Evolutionary conservation across 2,888 invertebrate species (phyloP).

Genomic region (Agrochola circellaris): DNA sequence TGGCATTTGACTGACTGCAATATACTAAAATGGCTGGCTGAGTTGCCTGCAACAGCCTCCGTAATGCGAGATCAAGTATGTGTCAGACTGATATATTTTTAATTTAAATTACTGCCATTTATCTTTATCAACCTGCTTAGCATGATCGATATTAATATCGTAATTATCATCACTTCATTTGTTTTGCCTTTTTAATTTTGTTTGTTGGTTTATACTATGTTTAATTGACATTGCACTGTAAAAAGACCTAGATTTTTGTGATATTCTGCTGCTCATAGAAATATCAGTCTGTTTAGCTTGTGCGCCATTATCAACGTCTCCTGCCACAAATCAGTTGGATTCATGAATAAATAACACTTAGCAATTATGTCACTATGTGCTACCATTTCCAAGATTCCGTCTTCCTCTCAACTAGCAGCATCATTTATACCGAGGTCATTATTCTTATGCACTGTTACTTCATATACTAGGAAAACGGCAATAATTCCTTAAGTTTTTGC

Average conservation of each 20-base stretch:
- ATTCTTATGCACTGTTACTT: conserved; percentile 53
- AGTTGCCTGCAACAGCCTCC: background rate
- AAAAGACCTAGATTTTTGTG: background rate
- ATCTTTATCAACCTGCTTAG: background rate
- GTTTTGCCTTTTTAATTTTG: background rate
- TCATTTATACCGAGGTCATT: conserved; percentile 49
- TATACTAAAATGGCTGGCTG: background rate
- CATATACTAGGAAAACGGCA: conserved; percentile 71
- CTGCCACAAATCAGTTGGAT: conserved; percentile 37
- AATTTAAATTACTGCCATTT: background rate
- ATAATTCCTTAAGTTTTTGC: conserved; percentile 81
- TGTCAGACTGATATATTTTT: too few species aligned
- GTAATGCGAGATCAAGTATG: background rate
- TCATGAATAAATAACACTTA: conserved; percentile 48
- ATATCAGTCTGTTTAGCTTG: background rate
- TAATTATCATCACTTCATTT: background rate
- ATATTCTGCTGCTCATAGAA: background rate
- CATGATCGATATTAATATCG: background rate
- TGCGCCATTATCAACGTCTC: conserved; percentile 19
- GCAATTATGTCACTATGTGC: conserved; percentile 53
- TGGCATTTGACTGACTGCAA: background rate
- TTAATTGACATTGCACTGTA: background rate
- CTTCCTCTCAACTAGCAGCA: conserved; percentile 38
- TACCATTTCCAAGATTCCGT: conserved; percentile 56
- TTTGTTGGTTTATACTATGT: background rate